Evolutionary conservation across 1,140 invertebrate species (phyloP), one percentile per base, ranked within the genome.

Genomic region (Phymastichus coffea): DNA sequence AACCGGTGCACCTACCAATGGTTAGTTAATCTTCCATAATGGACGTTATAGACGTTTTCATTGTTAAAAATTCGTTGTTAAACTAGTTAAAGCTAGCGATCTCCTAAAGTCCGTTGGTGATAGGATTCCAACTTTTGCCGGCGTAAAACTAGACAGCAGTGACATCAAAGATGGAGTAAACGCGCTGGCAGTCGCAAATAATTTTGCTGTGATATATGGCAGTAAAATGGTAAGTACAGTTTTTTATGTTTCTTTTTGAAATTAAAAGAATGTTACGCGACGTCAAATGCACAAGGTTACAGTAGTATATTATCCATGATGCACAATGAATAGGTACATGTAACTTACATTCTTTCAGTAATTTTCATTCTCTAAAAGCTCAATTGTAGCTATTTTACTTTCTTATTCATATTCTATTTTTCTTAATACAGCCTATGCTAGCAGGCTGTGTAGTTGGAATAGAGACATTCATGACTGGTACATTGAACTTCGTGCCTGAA

Each of bases 71-170:
- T 33, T 33, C 28, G 28, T 7, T 33, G 6, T 33, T 12, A n/a
- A n/a, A n/a, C n/a, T n/a, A 53, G 51, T 53, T 17, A 26, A 19
- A 20, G 9, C 38, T n/a, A 23, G 81, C 37, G 74, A 83, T 40
- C 88, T 92, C 55, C 78, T 92, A 7, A 76, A 77, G 15, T 76
- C 79, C 33, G 84, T 86, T 7, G 81, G 81, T 6, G 71, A 77
- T 1, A 68, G 77, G 37, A 84, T 93, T 46, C 85, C 89, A 1
- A 89, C 85, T 22, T 88, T 93, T 64, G 84, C 80, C 33, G 91
- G 91, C 2, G 81, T 92, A 14, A 92, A 90, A 73, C 90, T 86
- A 60, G 88, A 87, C 0, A 85, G 85, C 17, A 81, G 79, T 41
- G 82, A 88, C 69, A 75, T 91, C 14, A 83, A 84, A 49, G 85